Evolutionary conservation across 2,797 vertebrate species (phyloP), one percentile per base, ranked within the genome.

Genomic region (Chromis chromis): DNA sequence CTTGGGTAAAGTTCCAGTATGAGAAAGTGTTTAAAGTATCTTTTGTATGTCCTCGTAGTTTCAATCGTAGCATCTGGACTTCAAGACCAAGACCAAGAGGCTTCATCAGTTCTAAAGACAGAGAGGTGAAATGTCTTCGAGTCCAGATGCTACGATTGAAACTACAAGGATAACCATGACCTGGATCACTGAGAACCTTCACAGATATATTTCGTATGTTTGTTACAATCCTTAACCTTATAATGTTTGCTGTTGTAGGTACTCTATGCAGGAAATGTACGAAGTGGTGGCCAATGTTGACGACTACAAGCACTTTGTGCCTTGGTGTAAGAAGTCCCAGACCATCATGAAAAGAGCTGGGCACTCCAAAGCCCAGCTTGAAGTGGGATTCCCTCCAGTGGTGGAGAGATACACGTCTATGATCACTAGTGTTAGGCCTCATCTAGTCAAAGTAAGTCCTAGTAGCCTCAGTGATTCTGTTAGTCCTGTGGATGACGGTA

Each of bases 201-300:
- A n/a, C n/a, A n/a, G n/a, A n/a, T n/a, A n/a, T n/a, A n/a, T n/a
- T n/a, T n/a, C n/a, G n/a, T n/a, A n/a, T 5, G 33, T 22, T 36
- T 36, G 11, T 27, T 6, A 57, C 31, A 0, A 24, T 13, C 16
- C 17, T 12, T 75, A 70, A 69, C 33, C 17, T 22, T 57, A 0
- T 0, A 0, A 7, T 65, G 3, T 2, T 76, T 66, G 31, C 31
- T 72, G n/a, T 81, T 22, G 14, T 71, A 99, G 97, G 79, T 98
- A 92, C 86, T 97, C 97, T n/a, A 99, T 98, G 97, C 96, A 95
- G 92, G 96, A 99, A 89, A 98, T 98, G 97, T 98, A 95, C 6
- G 96, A 96, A 1, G 97, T 99, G 46, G 97, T 99, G 54, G 90
- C 97, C 90, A 98, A 97, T 9, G 97, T 99, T 57, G 96, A 98